These are phyloP conservation scores for Lophochroa leadbeateri DNA, from an alignment of 2,113 vertebrate genomes.

Conservation along the genomic window DNA sequence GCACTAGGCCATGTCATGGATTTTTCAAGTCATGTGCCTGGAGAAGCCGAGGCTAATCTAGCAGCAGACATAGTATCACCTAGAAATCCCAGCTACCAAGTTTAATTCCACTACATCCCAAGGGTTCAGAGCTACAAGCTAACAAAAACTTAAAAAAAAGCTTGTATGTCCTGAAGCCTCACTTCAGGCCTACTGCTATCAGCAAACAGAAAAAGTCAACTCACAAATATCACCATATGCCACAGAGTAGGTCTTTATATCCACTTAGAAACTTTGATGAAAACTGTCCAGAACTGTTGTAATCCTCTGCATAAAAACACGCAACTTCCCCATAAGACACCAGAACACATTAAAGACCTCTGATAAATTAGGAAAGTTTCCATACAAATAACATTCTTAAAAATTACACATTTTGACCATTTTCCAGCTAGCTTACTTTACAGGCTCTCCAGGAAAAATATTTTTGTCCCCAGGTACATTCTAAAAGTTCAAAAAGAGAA, in stretches of 20 bases:
- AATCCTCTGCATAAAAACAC: neutral
- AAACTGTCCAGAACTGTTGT: neutral
- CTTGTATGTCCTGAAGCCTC: neutral
- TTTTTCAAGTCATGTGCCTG: neutral
- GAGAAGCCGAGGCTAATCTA: neutral
- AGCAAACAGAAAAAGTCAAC: neutral
- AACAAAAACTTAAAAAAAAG: too few relatives aligned
- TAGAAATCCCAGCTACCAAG: neutral
- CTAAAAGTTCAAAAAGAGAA: neutral
- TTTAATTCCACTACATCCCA: neutral
- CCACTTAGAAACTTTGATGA: neutral
- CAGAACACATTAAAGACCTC: neutral
- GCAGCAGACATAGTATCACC: neutral
- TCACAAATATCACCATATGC: neutral
- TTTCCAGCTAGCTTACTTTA: neutral
- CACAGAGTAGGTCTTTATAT: neutral
- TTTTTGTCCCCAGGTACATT: neutral
- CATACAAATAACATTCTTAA: neutral
- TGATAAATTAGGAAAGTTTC: neutral
- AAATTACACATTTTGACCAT: neutral
- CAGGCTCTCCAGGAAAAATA: neutral
- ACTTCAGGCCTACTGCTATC: neutral
- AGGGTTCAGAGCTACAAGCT: neutral
- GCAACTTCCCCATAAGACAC: neutral
- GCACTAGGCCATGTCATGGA: accelerated